Percentiles rank a stretch among this genome's conserved stretches.
Evolutionary conservation across 2,113 vertebrate species (phyloP).

Genomic region (Desmodus rotundus): DNA sequence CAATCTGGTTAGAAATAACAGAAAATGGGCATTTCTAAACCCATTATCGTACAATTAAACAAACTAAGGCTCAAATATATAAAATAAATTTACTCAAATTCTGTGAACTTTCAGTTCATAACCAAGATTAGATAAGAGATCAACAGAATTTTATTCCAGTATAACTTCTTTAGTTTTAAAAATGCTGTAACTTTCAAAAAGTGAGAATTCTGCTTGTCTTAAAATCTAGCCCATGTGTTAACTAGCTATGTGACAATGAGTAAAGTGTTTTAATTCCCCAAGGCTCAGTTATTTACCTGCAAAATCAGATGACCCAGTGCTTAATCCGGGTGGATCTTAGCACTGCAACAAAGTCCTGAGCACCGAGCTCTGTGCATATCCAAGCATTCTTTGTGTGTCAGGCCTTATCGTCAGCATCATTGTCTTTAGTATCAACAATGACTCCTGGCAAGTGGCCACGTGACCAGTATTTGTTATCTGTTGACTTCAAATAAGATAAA

Average conservation of each 20-base stretch:
- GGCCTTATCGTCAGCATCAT: background rate
- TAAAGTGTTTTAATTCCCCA: background rate
- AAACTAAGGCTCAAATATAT: background rate
- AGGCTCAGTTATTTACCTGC: background rate
- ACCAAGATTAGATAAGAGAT: background rate
- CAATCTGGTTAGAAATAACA: background rate
- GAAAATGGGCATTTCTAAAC: background rate
- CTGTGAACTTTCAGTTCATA: background rate
- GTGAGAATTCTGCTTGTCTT: background rate
- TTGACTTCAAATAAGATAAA: background rate
- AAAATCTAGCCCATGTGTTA: background rate
- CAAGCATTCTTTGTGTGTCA: too few relatives aligned
- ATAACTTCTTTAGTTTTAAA: background rate
- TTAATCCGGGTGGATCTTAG: background rate
- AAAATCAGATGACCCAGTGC: background rate
- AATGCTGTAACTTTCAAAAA: background rate
- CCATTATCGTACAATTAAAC: background rate
- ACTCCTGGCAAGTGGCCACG: background rate
- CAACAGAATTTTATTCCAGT: background rate
- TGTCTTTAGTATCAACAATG: too few relatives aligned
- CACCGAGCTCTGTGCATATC: fast-evolving
- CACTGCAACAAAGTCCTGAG: background rate
- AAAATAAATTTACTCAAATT: background rate
- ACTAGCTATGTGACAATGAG: background rate
- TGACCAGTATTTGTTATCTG: background rate